Conservation (phyloP, 2,888 invertebrate species). For the Capitulum mitella region DNA sequence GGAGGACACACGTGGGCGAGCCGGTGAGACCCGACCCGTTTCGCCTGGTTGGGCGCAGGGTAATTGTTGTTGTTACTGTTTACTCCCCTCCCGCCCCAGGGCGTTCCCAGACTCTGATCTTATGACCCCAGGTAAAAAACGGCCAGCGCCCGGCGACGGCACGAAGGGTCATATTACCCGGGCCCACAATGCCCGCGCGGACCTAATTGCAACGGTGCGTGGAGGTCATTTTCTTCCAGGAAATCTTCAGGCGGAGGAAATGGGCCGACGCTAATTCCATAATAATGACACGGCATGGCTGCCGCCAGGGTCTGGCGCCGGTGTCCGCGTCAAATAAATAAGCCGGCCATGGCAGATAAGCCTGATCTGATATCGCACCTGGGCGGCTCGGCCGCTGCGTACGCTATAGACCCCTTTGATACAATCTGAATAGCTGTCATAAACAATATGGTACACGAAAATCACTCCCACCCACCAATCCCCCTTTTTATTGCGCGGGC, state of each 20-base stretch:
- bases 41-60: background rate
- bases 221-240: conserved; percentile 15
- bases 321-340: background rate
- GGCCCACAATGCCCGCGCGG: background rate
- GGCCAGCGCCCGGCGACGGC: background rate
- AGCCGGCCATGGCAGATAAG: background rate
- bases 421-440: conserved; percentile 18
- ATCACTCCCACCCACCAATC: conserved; percentile 18
- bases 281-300: conserved; percentile 20
- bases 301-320: background rate
- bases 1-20: no score
- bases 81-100: conserved; percentile 1
- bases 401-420: conserved; percentile 10
- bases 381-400: background rate
- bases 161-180: conserved; percentile 11
- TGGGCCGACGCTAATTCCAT: conserved; percentile 23
- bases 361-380: conserved; percentile 8
- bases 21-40: no score
- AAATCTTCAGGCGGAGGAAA: conserved; percentile 17
- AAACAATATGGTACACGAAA: conserved; percentile 24
- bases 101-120: conserved; percentile 15
- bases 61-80: conserved; percentile 24
- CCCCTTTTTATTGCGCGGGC: conserved; percentile 6
- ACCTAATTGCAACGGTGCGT: conserved; percentile 18
- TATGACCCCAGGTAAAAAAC: conserved; percentile 6